A percentile compares a stretch with the other conserved stretches of the same genome.
Evolutionary conservation across 1,140 invertebrate genomes (phyloP).

Genomic region (Leptinotarsa lineolata): DNA sequence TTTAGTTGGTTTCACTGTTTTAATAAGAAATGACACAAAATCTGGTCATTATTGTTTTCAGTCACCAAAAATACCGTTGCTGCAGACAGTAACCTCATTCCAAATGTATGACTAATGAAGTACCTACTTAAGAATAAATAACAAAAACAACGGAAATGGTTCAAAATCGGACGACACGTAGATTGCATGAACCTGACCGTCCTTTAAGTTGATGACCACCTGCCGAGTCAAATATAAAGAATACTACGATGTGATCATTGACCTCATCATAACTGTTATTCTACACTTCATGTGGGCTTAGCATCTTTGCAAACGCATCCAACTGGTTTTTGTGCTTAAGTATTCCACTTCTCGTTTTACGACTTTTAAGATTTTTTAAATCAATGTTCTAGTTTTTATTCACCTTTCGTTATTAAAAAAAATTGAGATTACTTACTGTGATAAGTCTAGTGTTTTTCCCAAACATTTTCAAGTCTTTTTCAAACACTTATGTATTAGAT

Average conservation of each 20-base stretch:
- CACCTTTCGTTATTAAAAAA: background rate
- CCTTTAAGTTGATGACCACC: constrained; percentile 19
- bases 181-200: background rate
- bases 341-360: no score
- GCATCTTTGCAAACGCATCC: background rate
- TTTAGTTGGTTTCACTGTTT: no score
- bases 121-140: background rate
- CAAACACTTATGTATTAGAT: background rate
- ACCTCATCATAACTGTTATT: constrained; percentile 37
- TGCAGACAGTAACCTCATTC: constrained; percentile 9
- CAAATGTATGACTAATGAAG: background rate
- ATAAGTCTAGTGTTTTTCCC: background rate
- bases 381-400: background rate
- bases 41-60: background rate
- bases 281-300: constrained; percentile 31
- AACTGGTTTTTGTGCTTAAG: no score
- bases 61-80: constrained; percentile 12
- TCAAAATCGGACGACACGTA: background rate
- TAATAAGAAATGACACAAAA: background rate
- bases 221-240: constrained; percentile 27
- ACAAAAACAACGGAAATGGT: background rate
- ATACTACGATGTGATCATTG: constrained; percentile 30
- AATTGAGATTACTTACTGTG: background rate
- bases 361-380: background rate
- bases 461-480: constrained; percentile 11